These are phyloP conservation scores for Todus mexicanus DNA, from an alignment of 2,797 vertebrate genomes.

Conservation along the genomic window DNA sequence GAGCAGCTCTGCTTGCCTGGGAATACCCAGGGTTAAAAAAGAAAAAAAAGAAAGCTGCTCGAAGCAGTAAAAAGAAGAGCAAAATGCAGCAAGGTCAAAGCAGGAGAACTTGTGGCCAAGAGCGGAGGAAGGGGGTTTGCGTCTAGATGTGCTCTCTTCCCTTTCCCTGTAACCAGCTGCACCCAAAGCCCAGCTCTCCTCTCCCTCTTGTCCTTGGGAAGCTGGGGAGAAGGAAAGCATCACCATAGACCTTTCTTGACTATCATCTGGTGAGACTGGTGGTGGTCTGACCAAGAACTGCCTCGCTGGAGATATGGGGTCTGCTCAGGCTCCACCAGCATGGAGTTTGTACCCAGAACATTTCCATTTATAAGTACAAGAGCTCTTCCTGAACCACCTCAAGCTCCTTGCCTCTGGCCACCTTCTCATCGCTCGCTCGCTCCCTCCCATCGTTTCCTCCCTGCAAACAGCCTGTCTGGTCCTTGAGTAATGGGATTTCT, in stretches of 20 bases:
- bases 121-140: not conserved
- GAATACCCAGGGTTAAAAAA: not conserved
- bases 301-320: rapidly evolving
- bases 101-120: not conserved
- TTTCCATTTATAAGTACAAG: not conserved
- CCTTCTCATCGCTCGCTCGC: rapidly evolving
- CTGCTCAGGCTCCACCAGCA: not conserved
- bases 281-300: not conserved
- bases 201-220: not conserved
- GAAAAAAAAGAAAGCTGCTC: not conserved
- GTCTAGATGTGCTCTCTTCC: not conserved
- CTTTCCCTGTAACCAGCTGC: no score
- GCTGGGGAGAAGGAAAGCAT: not conserved
- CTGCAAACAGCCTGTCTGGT: not conserved
- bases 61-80: not conserved
- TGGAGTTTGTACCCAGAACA: not conserved
- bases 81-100: not conserved
- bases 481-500: not conserved
- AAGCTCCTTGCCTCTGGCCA: not conserved
- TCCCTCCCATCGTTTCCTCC: not conserved
- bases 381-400: not conserved
- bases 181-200: not conserved
- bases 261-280: rapidly evolving
- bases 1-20: not conserved
- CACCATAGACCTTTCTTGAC: not conserved